phyloP scores from a whole-genome alignment of 2,797 vertebrate species.

The Antrozous pallidus region DNA sequence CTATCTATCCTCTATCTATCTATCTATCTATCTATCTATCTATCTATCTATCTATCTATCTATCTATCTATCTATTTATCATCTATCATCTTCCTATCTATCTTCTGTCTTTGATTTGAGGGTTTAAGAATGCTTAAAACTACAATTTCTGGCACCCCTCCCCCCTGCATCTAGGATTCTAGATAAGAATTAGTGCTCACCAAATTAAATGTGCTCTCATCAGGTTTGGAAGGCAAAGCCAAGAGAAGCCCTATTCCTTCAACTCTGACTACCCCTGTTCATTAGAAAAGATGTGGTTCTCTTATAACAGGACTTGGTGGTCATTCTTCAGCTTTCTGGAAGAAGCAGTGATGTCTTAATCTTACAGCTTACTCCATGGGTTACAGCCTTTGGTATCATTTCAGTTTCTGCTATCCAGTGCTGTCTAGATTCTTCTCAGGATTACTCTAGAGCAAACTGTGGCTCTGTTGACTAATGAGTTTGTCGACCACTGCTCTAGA shows the following conservation, averaged over 20 bases:
- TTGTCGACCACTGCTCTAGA: too few species aligned
- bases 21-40: too few species aligned
- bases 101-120: background rate
- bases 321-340: background rate
- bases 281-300: background rate
- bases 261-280: background rate
- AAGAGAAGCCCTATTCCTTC: background rate
- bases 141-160: background rate
- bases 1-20: too few species aligned
- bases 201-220: background rate
- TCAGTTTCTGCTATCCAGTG: background rate
- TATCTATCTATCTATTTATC: too few species aligned
- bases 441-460: background rate
- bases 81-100: too few species aligned
- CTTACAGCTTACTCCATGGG: background rate
- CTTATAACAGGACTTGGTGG: accelerated
- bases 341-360: background rate
- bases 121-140: background rate
- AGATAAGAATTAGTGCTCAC: background rate
- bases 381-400: background rate
- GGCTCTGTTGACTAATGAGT: too few species aligned
- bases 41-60: too few species aligned
- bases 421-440: background rate
- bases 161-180: background rate
- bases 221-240: background rate